Conservation (phyloP, 2,113 vertebrate genomes). For the Rhinichthys klamathensis region DNA sequence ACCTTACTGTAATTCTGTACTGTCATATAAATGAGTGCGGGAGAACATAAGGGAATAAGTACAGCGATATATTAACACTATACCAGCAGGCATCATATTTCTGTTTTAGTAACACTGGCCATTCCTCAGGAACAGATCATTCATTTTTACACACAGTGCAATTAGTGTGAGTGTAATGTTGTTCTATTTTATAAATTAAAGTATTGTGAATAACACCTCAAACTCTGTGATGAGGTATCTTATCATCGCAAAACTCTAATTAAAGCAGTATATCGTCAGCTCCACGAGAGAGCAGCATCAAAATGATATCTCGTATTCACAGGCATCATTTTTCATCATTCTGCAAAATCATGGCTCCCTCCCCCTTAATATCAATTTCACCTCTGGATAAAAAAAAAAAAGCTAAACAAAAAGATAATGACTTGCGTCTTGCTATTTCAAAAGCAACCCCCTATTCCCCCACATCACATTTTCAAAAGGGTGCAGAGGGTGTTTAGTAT, state of each 20-base stretch:
- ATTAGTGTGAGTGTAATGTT: conserved; percentile 54
- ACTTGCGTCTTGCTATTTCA: conserved; percentile 81
- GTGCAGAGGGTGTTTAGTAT: conserved; percentile 90
- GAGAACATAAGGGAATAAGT: conserved; percentile 29
- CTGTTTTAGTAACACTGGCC: conserved; percentile 42
- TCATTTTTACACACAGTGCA: conserved; percentile 46
- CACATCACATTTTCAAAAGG: conserved; percentile 66
- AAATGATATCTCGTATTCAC: conserved; percentile 81
- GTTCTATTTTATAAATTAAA: conserved; percentile 54
- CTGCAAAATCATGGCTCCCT: conserved; percentile 67
- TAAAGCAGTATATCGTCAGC: conserved; percentile 76
- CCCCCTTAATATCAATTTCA: conserved; percentile 80
- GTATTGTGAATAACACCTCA: conserved; percentile 64
- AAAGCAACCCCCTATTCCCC: conserved; percentile 71
- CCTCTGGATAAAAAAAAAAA: conserved; percentile 70
- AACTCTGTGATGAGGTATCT: conserved; percentile 58
- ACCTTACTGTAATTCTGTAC: conserved; percentile 29
- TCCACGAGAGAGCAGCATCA: conserved; percentile 56
- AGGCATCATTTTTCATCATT: conserved; percentile 82
- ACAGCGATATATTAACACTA: conserved; percentile 28
- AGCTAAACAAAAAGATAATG: conserved; percentile 82
- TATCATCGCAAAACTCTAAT: conserved; percentile 76
- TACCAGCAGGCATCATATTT: conserved; percentile 39
- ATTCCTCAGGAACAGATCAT: conserved; percentile 43
- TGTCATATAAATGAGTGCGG: conserved; percentile 29